Percentiles rank a stretch among this genome's conserved stretches.
These are phyloP conservation scores for Andrena marginata DNA, from an alignment of 2,888 invertebrate species.

Conservation along the genomic window DNA sequence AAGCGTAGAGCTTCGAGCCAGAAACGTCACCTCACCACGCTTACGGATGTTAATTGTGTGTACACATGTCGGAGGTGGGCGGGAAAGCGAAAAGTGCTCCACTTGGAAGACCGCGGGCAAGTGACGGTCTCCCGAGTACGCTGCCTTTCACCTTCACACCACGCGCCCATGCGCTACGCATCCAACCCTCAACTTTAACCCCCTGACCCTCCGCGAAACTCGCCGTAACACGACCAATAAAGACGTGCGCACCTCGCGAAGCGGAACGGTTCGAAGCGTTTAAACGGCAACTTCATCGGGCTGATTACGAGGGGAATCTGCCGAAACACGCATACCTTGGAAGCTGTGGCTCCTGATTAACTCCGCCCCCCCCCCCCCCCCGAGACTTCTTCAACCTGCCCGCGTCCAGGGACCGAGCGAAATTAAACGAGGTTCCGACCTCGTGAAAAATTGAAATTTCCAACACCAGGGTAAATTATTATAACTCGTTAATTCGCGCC, in stretches of 20 bases:
- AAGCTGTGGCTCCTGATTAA: neutral
- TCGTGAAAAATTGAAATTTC: neutral
- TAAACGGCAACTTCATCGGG: neutral
- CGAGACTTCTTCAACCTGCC: neutral
- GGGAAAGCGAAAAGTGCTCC: constrained; percentile 58
- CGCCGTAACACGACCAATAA: constrained; percentile 34
- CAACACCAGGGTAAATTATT: neutral
- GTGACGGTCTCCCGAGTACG: constrained; percentile 65
- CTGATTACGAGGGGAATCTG: neutral
- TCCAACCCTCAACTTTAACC: constrained; percentile 68
- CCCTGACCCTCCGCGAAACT: constrained; percentile 8
- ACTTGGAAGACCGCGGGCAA: constrained; percentile 72
- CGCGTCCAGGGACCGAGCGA: too few species aligned
- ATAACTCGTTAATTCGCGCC: neutral
- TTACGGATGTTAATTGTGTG: neutral
- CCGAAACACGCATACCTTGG: neutral
- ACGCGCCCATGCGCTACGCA: constrained; percentile 75
- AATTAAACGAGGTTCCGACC: neutral
- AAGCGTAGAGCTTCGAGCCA: neutral
- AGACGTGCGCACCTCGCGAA: constrained; percentile 36
- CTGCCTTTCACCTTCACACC: constrained; percentile 61
- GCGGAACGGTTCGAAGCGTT: constrained; percentile 40
- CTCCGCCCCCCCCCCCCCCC: neutral
- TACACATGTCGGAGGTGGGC: neutral
- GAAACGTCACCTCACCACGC: neutral